Evolutionary conservation across 2,888 invertebrate species (phyloP).

Genomic region (Notocelia uddmanniana): DNA sequence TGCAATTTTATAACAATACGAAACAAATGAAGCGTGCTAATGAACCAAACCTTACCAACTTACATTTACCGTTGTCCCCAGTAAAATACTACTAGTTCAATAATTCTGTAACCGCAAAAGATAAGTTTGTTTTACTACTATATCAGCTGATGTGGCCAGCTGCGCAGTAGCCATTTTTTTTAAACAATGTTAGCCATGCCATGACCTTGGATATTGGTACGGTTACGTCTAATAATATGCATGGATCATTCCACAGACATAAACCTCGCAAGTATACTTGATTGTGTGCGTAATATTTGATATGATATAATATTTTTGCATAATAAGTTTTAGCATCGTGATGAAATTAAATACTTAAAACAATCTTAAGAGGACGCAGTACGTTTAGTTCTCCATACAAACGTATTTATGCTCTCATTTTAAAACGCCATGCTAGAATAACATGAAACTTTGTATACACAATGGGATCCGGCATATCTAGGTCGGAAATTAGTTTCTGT

Average conservation of each 20-base stretch:
- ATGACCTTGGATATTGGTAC: slow-evolving; percentile 7
- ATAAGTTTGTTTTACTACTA: not conserved
- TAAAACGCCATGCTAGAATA: too few species aligned
- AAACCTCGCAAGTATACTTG: not conserved
- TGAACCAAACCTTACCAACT: slow-evolving; percentile 14
- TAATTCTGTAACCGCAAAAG: not conserved
- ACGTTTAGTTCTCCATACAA: too few species aligned
- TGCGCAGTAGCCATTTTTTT: slow-evolving; percentile 13
- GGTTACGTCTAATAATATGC: slow-evolving; percentile 3
- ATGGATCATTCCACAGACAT: not conserved
- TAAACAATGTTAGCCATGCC: slow-evolving; percentile 9
- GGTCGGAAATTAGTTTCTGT: too few species aligned
- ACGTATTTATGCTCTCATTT: too few species aligned
- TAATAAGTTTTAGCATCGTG: too few species aligned
- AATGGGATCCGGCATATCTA: too few species aligned
- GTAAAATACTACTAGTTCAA: not conserved
- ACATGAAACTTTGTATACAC: too few species aligned
- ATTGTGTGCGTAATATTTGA: too few species aligned
- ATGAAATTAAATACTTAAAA: too few species aligned
- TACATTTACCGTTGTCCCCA: not conserved
- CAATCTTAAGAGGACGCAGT: too few species aligned
- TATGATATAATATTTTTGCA: too few species aligned
- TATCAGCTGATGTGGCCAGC: slow-evolving; percentile 1
- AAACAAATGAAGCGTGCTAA: slow-evolving; percentile 28
- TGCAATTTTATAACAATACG: slow-evolving; percentile 20